Conservation (phyloP, 2,888 invertebrate species). For the Halictus ligatus region DNA sequence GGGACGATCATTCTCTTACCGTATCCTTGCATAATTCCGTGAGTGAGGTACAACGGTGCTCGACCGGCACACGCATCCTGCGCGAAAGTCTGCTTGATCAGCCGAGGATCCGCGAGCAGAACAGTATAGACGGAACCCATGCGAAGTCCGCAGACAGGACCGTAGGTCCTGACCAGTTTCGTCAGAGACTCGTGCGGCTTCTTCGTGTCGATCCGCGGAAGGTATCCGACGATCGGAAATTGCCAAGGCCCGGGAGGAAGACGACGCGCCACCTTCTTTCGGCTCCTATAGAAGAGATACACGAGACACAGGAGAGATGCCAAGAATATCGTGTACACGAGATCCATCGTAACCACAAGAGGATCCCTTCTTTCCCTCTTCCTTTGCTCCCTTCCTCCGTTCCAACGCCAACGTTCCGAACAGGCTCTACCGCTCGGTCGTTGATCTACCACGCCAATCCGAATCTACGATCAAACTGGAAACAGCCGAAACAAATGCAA, state of each 20-base stretch:
- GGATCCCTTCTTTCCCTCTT: background rate
- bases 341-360: slow-evolving; percentile 17
- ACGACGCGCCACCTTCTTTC: slow-evolving; percentile 80
- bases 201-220: slow-evolving; percentile 89
- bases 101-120: slow-evolving; percentile 90
- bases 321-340: slow-evolving; percentile 48
- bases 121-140: slow-evolving; percentile 92
- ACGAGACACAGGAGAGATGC: slow-evolving; percentile 77
- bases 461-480: background rate
- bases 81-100: slow-evolving; percentile 90
- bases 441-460: background rate
- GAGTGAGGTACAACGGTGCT: slow-evolving; percentile 93
- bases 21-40: slow-evolving; percentile 94
- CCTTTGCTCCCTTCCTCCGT: background rate
- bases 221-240: slow-evolving; percentile 91
- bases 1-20: slow-evolving; percentile 87
- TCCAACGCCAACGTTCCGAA: background rate
- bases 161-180: slow-evolving; percentile 88
- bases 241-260: slow-evolving; percentile 93
- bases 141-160: slow-evolving; percentile 89
- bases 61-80: slow-evolving; percentile 90
- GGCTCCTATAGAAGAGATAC: slow-evolving; percentile 77
- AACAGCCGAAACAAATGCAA: background rate
- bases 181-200: slow-evolving; percentile 91
- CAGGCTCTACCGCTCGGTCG: background rate